Base-by-base conservation (phyloP, 2,888 invertebrate genomes). In the Coelogynopora nodosa region DNA sequence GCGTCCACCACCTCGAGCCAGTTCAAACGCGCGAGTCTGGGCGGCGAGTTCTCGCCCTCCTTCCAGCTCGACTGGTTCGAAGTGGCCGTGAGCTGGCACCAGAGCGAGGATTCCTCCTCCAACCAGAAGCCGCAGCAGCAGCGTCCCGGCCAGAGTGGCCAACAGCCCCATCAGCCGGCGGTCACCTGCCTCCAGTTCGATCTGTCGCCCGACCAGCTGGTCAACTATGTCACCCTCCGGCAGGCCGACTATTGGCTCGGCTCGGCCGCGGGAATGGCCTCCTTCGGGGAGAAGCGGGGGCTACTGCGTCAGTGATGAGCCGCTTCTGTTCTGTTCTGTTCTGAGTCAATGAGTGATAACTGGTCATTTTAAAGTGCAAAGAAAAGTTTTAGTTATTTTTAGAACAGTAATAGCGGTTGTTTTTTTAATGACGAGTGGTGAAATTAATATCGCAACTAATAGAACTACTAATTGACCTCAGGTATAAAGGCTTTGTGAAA, bases 51-150 rank as follows among this genome's bases (percentile, higher is more conserved):
- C 88, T 90, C 90, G 89, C 88, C 88, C 0, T 86, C 90, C 84
- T 91, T 91, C 88, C 90, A 90, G 88, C 90, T 90, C 85, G 91
- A 91, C 87, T 91, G 90, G 90, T 90, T 90, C 88, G 91, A 91
- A 88, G 90, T 89, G 1, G 88, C 89, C 67, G 89, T 90, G 23
- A 74, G 74, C 74, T 74, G 74, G 74, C 74, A 13, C 18, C 74
- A 74, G 5, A 5, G 23, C 74, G 10, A 13, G 23, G 23, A 5
- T 26, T 2, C 18, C 23, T 13, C 18, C 74, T 49, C 49, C 49
- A 13, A 5, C 49, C 18, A n/a, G n/a, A n/a, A n/a, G 49, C 49
- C 5, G 49, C 49, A 49, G 49, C 5, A 18, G 10, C 10, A 49
- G 18, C 10, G 18, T 18, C 49, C 5, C 10, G 18, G 74, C 74